A percentile compares a stretch with the other conserved stretches of the same genome.
phyloP scores from a whole-genome alignment of 2,113 vertebrate species.

The Tetraodon nigroviridis region DNA sequence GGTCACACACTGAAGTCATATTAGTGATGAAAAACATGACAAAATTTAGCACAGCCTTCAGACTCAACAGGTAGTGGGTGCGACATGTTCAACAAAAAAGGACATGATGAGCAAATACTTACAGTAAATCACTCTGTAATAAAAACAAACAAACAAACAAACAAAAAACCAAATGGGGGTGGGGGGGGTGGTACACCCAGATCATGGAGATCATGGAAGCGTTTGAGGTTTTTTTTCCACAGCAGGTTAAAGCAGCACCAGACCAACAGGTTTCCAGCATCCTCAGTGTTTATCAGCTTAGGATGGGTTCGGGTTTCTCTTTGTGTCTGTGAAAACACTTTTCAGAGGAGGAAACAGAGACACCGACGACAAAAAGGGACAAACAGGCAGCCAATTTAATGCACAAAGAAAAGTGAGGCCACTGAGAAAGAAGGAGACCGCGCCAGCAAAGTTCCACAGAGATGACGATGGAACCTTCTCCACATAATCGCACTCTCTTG shows the following conservation, averaged over 20 bases:
- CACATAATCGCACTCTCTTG: no score
- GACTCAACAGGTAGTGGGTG: constrained; percentile 49
- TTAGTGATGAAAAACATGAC: constrained; percentile 2
- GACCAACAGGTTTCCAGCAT: background rate
- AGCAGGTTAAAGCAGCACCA: constrained; percentile 1
- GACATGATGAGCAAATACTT: constrained; percentile 8
- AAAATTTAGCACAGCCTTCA: constrained; percentile 1
- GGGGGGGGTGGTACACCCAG: background rate
- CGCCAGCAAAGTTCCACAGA: background rate
- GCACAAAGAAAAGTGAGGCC: background rate
- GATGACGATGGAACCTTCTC: no score
- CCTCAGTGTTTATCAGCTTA: background rate
- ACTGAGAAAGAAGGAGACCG: background rate
- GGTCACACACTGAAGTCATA: background rate
- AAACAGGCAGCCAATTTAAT: background rate
- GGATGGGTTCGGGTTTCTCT: background rate
- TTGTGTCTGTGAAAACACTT: constrained; percentile 3
- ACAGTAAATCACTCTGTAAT: constrained; percentile 17
- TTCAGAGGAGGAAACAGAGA: background rate
- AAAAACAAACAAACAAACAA: constrained; percentile 20
- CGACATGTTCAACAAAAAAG: constrained; percentile 33
- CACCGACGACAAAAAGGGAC: background rate
- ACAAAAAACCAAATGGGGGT: constrained; percentile 5
- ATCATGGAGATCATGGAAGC: constrained; percentile 28
- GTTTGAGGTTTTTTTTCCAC: constrained; percentile 32